phyloP scores from a whole-genome alignment of 2,113 vertebrate genomes.

The Callopanchax toddi region DNA sequence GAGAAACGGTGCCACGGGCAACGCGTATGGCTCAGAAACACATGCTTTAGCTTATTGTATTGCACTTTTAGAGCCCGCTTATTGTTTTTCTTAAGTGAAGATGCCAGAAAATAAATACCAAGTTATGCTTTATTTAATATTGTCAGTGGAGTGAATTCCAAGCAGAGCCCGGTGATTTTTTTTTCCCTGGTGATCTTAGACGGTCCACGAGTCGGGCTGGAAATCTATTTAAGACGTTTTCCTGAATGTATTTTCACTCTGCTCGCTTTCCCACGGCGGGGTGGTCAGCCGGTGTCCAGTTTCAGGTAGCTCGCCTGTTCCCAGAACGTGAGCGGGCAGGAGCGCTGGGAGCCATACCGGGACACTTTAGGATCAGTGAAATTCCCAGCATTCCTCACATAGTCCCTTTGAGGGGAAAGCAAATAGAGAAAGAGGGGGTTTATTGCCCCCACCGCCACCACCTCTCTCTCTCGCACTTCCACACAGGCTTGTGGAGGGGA shows the following conservation, averaged over 20 bases:
- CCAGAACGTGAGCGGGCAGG: conserved; percentile 67
- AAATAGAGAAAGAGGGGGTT: conserved; percentile 66
- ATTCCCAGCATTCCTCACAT: conserved; percentile 74
- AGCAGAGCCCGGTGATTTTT: conserved; percentile 37
- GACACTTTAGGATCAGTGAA: conserved; percentile 68
- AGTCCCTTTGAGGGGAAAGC: conserved; percentile 74
- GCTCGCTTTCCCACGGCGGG: conserved; percentile 60
- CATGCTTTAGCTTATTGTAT: conserved; percentile 39
- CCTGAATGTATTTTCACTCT: conserved; percentile 49
- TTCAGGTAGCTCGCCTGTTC: conserved; percentile 65
- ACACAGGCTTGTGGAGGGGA: conserved; percentile 44
- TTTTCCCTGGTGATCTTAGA: conserved; percentile 33
- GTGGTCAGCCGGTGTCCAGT: conserved; percentile 65
- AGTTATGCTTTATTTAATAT: conserved; percentile 41
- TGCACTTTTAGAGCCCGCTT: conserved; percentile 30
- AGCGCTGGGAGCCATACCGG: conserved; percentile 60
- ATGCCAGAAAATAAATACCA: conserved; percentile 45
- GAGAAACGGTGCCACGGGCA: conserved; percentile 15
- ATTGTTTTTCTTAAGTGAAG: conserved; percentile 46
- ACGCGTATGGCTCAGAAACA: conserved; percentile 29
- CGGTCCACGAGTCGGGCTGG: conserved; percentile 6
- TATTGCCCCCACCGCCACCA: conserved; percentile 38
- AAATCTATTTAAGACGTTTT: conserved; percentile 36
- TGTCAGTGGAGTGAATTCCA: conserved; percentile 28
- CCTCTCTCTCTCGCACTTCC: conserved; percentile 51